Conservation (phyloP, 1,140 invertebrate species). For the Onthophagus taurus region DNA sequence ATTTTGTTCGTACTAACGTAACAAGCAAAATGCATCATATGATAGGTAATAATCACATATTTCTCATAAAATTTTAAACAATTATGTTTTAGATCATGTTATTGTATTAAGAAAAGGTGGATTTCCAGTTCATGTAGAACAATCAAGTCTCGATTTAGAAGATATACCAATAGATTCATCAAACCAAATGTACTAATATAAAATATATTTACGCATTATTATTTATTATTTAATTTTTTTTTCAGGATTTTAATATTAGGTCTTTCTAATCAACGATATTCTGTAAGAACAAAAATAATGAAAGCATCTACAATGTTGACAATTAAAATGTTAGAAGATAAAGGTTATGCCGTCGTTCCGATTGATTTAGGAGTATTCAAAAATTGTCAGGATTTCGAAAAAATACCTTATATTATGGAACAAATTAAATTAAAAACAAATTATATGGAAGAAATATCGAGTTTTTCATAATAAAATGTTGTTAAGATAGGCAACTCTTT, state of each 20-base stretch:
- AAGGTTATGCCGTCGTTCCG: constrained; percentile 35
- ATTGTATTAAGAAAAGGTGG: constrained; percentile 43
- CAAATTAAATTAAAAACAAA: constrained; percentile 32
- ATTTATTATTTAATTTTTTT: constrained; percentile 21
- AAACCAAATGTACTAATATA: constrained; percentile 37
- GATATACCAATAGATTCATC: constrained; percentile 36
- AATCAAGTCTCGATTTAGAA: constrained; percentile 20
- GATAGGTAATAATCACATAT: constrained; percentile 37
- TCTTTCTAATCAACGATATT: constrained; percentile 32
- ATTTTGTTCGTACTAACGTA: constrained; percentile 39
- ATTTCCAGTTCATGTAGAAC: constrained; percentile 40
- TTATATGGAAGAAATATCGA: neutral
- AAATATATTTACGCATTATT: constrained; percentile 13
- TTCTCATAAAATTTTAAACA: constrained; percentile 5
- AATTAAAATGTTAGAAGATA: constrained; percentile 36
- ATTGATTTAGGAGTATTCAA: constrained; percentile 37
- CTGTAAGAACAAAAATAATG: constrained; percentile 35
- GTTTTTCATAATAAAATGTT: constrained; percentile 6
- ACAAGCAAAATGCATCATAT: constrained; percentile 37
- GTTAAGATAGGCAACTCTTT: too few relatives aligned
- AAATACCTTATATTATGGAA: constrained; percentile 42
- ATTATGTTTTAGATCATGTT: constrained; percentile 41
- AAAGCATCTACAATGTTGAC: constrained; percentile 29
- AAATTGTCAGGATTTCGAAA: constrained; percentile 38
- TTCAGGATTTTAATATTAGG: constrained; percentile 40